Base-by-base conservation (phyloP, 2,888 invertebrate genomes). In the Thereva unica region DNA sequence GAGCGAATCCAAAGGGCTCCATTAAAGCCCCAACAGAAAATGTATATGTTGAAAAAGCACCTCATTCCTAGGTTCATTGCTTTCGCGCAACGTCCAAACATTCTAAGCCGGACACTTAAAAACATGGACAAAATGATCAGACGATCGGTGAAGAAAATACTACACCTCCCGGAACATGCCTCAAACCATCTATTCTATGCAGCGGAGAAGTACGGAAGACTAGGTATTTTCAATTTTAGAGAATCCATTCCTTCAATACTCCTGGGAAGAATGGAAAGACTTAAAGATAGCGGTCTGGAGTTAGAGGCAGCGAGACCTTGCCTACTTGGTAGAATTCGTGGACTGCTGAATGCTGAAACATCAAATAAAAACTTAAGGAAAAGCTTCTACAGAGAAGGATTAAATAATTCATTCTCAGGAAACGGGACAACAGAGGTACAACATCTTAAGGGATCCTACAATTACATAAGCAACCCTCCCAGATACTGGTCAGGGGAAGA, bases 1-100 rank as follows among this genome's bases (percentile, higher is more conserved):
- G 2, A 35, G 10, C 6, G 49, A 1, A 61, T 50, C 8, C n/a
- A 12, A 4, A 6, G 10, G 7, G 61, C 50, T 2, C 50, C 50
- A 2, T 23, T 61, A 5, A 61, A 61, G 37, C 61, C 49, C 4
- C 50, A 61, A 10, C 61, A 61, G 9, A 61, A 61, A 35, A 47
- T 61, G 10, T 10, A n/a, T 2, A 40, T 61, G 1, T 10, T 61
- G 8, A 40, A 12, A 0, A 10, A 37, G 2, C 41, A 40, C 12
- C 6, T 61, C 3, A 23, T 49, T 7, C 38, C 50, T 7, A 37
- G 61, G 7, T 50, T 40, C 4, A 61, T 61, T 1, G 38, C 38
- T 1, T 49, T 40, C 40, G 5, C 40, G 0, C 49, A 61, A 5
- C n/a, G 10, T 12, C 61, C 50, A 1, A 61, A 47, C 5, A 35